Conservation (phyloP, 2,888 invertebrate genomes). For the Microctonus brassicae region DNA sequence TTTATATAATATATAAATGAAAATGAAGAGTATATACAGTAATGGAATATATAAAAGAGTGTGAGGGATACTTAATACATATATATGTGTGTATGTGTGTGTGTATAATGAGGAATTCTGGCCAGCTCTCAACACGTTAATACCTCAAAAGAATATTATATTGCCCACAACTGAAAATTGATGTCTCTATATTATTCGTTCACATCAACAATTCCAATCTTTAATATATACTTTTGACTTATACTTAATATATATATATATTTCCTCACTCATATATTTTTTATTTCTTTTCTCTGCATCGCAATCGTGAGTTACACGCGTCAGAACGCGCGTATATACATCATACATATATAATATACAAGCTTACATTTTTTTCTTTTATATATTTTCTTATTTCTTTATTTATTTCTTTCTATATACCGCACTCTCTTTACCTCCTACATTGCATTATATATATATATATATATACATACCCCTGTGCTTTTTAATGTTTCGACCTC, state of each 20-base stretch:
- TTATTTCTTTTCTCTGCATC: slow-evolving; percentile 18
- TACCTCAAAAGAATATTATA: not conserved
- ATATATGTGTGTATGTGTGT: too few species aligned
- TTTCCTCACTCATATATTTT: slow-evolving; percentile 4
- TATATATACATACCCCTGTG: not conserved
- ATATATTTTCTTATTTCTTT: too few species aligned
- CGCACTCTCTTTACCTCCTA: slow-evolving; percentile 22
- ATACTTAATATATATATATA: not conserved
- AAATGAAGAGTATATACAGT: too few species aligned
- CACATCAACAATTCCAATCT: slow-evolving; percentile 3
- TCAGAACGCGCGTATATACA: slow-evolving; percentile 60
- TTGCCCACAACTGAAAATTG: not conserved
- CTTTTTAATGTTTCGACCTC: slow-evolving; percentile 38
- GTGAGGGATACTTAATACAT: too few species aligned
- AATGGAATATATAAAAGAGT: too few species aligned
- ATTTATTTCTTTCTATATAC: slow-evolving; percentile 17
- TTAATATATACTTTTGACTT: not conserved
- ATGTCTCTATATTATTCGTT: slow-evolving; percentile 1
- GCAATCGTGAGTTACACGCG: slow-evolving; percentile 51
- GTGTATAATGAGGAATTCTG: too few species aligned
- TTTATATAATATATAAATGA: too few species aligned
- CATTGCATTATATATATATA: slow-evolving; percentile 21
- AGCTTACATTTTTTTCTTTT: slow-evolving; percentile 14
- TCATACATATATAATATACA: too few species aligned
- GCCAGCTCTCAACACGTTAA: not conserved